These are phyloP conservation scores for Aphidius colemani DNA, from an alignment of 2,888 invertebrate species.

Conservation along the genomic window DNA sequence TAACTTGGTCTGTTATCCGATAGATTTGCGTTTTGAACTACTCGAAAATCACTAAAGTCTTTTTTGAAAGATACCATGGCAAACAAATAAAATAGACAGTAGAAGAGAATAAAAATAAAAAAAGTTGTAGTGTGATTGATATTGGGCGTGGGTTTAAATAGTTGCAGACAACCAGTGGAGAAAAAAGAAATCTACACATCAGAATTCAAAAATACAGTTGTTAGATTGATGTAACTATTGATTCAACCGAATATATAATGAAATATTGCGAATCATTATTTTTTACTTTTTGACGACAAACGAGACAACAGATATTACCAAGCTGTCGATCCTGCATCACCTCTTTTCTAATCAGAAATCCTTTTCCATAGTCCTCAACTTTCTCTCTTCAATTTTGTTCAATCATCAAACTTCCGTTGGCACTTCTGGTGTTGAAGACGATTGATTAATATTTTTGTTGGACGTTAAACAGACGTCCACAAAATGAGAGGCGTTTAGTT, in stretches of 20 bases:
- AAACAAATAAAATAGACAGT: background rate
- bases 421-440: slow-evolving; percentile 3
- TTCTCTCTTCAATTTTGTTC: background rate
- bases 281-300: slow-evolving; percentile 11
- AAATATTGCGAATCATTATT: slow-evolving; percentile 39
- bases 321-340: slow-evolving; percentile 13
- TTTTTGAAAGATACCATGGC: slow-evolving; percentile 33
- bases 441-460: slow-evolving; percentile 1
- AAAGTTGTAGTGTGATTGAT: no score
- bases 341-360: background rate
- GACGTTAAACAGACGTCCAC: slow-evolving; percentile 24
- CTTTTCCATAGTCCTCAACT: no score
- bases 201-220: no score
- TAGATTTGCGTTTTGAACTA: slow-evolving; percentile 31
- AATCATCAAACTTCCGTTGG: slow-evolving; percentile 18
- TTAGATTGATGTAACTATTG: slow-evolving; percentile 30
- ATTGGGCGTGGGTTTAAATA: no score
- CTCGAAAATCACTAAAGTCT: slow-evolving; percentile 42
- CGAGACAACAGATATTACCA: slow-evolving; percentile 21
- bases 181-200: no score
- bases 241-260: slow-evolving; percentile 56
- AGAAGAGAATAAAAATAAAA: no score
- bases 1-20: slow-evolving; percentile 20
- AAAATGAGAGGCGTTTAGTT: slow-evolving; percentile 35
- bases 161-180: no score